phyloP scores from a whole-genome alignment of 2,888 invertebrate species.

The Papilio elwesi region DNA sequence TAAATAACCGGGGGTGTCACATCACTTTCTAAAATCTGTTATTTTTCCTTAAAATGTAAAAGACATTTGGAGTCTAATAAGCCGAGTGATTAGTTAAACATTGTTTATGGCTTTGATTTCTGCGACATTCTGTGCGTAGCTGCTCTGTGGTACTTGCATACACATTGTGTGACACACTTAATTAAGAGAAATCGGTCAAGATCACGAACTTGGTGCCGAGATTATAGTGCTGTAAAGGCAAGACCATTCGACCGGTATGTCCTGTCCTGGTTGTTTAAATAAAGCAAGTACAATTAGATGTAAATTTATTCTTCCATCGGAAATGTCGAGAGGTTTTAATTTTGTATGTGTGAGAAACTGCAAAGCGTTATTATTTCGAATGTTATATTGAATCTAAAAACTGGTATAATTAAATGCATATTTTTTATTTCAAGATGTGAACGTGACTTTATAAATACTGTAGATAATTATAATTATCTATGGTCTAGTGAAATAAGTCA shows the following conservation, averaged over 20 bases:
- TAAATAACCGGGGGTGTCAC: no score
- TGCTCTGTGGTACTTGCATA: conserved; percentile 15
- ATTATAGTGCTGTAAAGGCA: conserved; percentile 34
- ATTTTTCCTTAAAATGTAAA: no score
- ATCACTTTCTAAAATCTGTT: no score
- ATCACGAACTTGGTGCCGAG: conserved; percentile 34
- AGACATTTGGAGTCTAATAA: background rate
- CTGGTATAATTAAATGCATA: conserved; percentile 4
- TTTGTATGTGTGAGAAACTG: background rate
- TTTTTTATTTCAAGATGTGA: background rate
- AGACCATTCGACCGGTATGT: conserved; percentile 15
- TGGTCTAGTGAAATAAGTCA: no score
- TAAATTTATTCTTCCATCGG: conserved; percentile 23
- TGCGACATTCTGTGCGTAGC: conserved; percentile 9
- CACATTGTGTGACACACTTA: conserved; percentile 29
- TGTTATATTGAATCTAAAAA: conserved; percentile 2
- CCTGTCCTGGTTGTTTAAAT: conserved; percentile 19
- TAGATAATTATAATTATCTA: no score
- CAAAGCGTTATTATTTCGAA: background rate
- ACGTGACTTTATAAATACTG: background rate
- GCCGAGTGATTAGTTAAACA: background rate
- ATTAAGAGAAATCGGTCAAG: conserved; percentile 40
- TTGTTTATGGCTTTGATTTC: background rate
- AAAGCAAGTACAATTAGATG: conserved; percentile 20
- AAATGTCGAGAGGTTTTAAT: background rate